A percentile compares a stretch with the other conserved stretches of the same genome.
phyloP scores from a whole-genome alignment of 2,797 vertebrate genomes.

The Australoheros facetus region DNA sequence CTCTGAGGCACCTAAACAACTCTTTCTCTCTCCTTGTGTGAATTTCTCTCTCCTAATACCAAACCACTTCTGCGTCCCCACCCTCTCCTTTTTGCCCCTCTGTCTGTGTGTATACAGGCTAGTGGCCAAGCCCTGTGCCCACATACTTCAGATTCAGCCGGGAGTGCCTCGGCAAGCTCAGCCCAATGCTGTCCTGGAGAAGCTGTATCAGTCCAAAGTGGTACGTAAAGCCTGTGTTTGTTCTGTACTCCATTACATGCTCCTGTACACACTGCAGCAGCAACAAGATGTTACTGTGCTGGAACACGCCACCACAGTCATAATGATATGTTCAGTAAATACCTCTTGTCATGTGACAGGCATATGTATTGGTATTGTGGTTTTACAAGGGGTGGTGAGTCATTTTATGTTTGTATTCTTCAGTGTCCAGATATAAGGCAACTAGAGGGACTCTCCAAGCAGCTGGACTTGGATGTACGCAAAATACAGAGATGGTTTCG shows the following conservation, averaged over 20 bases:
- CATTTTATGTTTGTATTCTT: conserved; percentile 39
- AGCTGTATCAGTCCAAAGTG: conserved; percentile 72
- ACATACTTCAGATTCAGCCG: conserved; percentile 88
- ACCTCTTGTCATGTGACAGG: conserved; percentile 1
- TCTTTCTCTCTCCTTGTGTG: conserved; percentile 17
- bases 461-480: conserved; percentile 92
- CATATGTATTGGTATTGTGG: conserved; percentile 9
- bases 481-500: conserved; percentile 95
- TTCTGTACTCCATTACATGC: conserved; percentile 15
- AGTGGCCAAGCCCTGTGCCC: conserved; percentile 91
- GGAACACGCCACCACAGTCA: not conserved
- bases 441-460: conserved; percentile 89
- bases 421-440: conserved; percentile 87
- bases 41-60: conserved; percentile 45
- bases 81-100: conserved; percentile 41
- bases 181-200: conserved; percentile 89
- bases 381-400: conserved; percentile 12
- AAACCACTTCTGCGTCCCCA: conserved; percentile 44
- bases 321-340: conserved; percentile 27
- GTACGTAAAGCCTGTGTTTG: conserved; percentile 58
- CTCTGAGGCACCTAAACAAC: conserved; percentile 14
- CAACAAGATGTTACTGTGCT: conserved; percentile 9
- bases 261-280: not conserved
- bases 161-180: conserved; percentile 83
- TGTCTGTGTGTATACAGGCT: conserved; percentile 83